Conservation (phyloP, 2,113 vertebrate genomes). For the Phylloscopus trochiloides region DNA sequence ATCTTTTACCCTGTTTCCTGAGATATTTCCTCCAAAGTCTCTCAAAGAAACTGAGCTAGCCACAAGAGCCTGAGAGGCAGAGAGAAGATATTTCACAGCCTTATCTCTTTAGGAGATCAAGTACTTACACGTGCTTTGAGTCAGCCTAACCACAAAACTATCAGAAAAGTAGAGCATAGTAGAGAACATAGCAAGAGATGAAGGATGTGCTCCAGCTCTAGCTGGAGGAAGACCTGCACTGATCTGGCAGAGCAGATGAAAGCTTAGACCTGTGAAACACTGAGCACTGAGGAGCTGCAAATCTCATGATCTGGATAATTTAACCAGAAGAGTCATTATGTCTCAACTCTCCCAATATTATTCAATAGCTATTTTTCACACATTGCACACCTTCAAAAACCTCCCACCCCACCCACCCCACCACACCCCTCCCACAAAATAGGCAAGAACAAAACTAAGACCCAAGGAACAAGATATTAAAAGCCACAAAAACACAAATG, state of each 20-base stretch:
- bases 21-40: too few relatives aligned
- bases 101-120: not conserved
- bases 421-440: not conserved
- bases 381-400: not conserved
- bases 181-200: not conserved
- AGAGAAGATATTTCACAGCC: not conserved
- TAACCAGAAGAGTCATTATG: not conserved
- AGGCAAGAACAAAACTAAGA: not conserved
- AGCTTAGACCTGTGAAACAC: not conserved
- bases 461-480: not conserved
- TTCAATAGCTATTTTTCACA: not conserved
- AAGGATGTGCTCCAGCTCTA: not conserved
- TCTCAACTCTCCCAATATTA: not conserved
- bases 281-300: not conserved
- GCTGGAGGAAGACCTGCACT: not conserved
- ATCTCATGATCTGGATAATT: not conserved
- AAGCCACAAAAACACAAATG: not conserved
- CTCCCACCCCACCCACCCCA: rapidly evolving
- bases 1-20: too few relatives aligned
- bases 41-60: too few relatives aligned
- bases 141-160: not conserved
- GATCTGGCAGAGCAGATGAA: not conserved
- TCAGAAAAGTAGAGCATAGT: not conserved
- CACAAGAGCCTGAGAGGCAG: too few relatives aligned
- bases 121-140: not conserved